phyloP scores from a whole-genome alignment of 2,113 vertebrate genomes.

The Pterocles gutturalis region DNA sequence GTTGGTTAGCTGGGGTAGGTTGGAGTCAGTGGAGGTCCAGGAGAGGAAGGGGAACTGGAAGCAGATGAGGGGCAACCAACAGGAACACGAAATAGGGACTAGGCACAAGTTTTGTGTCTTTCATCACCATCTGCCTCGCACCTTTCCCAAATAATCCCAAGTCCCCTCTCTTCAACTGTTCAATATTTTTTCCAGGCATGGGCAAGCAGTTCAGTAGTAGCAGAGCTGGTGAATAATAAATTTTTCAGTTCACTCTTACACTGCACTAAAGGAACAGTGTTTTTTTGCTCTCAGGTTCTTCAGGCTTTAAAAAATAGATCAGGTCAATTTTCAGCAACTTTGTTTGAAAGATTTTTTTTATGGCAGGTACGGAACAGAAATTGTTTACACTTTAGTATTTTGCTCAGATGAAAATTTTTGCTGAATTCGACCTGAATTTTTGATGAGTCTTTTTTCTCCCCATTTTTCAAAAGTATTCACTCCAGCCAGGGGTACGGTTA shows the following conservation, averaged over 20 bases:
- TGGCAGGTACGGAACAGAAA: not conserved
- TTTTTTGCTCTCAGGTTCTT: not conserved
- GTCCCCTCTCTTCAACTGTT: not conserved
- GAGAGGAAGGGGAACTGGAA: not conserved
- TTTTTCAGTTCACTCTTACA: not conserved
- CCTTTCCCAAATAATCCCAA: not conserved
- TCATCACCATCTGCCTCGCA: not conserved
- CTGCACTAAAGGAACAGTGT: not conserved
- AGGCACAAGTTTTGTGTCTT: not conserved
- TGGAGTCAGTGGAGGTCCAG: not conserved
- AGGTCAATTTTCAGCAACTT: not conserved
- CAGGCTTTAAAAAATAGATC: not conserved
- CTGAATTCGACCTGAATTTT: not conserved
- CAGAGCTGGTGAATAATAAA: not conserved
- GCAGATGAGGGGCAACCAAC: not conserved
- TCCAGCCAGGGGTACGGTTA: not conserved
- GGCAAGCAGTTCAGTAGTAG: not conserved
- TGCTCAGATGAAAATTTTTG: not conserved
- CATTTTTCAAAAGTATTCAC: not conserved
- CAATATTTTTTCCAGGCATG: not conserved
- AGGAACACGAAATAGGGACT: not conserved
- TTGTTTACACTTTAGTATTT: not conserved
- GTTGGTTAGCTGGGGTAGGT: fast-evolving
- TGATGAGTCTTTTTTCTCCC: not conserved
- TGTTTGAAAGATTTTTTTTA: not conserved